These are phyloP conservation scores for Rousettus leschenaultii DNA, from an alignment of 2,113 vertebrate genomes.

Conservation along the genomic window DNA sequence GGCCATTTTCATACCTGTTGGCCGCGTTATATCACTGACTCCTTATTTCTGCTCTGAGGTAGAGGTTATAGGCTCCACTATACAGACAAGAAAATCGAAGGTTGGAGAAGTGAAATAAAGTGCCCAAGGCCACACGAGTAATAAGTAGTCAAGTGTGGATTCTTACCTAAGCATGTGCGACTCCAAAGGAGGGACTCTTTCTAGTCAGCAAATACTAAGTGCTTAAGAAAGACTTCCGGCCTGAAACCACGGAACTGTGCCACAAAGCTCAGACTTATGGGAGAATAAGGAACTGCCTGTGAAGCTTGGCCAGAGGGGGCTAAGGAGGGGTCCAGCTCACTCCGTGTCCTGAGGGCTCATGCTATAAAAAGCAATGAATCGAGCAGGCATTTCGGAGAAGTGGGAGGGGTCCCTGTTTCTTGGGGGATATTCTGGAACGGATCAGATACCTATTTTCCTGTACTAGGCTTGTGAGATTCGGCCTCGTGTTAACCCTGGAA, in stretches of 20 bases:
- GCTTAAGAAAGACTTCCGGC: neutral
- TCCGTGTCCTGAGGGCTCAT: neutral
- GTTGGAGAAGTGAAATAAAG: neutral
- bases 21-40: neutral
- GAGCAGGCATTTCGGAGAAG: neutral
- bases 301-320: neutral
- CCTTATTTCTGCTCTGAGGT: neutral
- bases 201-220: neutral
- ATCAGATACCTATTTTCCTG: neutral
- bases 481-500: neutral
- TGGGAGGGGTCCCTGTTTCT: neutral
- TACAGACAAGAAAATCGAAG: neutral
- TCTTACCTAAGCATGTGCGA: neutral
- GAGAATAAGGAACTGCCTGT: neutral
- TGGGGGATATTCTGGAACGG: neutral
- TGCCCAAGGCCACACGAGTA: neutral
- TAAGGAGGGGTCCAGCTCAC: neutral
- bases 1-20: neutral
- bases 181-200: neutral
- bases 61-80: neutral
- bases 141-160: neutral
- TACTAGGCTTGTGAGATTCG: neutral
- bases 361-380: neutral
- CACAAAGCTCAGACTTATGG: neutral
- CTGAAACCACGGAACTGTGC: neutral